Conservation (phyloP, 2,797 vertebrate genomes). For the Fringilla coelebs region DNA sequence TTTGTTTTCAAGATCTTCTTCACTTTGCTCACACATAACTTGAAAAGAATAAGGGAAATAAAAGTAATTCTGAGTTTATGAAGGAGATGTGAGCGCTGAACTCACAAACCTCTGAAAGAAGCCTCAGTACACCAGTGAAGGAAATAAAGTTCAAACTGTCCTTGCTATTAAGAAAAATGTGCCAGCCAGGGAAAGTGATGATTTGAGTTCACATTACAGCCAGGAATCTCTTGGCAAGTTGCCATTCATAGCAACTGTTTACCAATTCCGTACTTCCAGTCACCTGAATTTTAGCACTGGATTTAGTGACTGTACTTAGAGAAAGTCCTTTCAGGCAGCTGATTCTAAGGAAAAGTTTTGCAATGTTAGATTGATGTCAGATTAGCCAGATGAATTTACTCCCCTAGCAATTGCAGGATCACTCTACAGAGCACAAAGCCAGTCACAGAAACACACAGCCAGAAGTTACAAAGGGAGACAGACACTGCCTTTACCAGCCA, state of each 20-base stretch:
- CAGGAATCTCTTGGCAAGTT: not conserved
- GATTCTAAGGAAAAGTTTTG: not conserved
- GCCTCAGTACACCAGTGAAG: not conserved
- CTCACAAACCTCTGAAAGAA: not conserved
- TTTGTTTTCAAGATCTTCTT: not conserved
- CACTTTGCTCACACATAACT: not conserved
- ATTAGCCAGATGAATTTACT: not conserved
- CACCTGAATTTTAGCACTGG: not conserved
- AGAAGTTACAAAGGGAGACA: not conserved
- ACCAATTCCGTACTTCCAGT: not conserved
- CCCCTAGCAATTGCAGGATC: not conserved
- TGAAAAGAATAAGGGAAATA: not conserved
- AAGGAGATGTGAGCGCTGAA: not conserved
- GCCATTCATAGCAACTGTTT: not conserved
- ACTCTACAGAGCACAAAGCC: not conserved
- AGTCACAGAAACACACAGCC: not conserved
- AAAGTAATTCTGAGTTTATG: not conserved
- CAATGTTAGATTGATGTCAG: fast-evolving
- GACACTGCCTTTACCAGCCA: not conserved
- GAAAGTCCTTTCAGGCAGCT: not conserved
- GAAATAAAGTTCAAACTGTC: not conserved
- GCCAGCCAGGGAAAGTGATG: not conserved
- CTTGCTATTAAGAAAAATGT: not conserved
- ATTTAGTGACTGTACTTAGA: not conserved
- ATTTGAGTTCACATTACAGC: not conserved